Evolutionary conservation across 92 coral and sea anemone genomes (phyloP).

Genomic region (Heteractis magnifica): DNA sequence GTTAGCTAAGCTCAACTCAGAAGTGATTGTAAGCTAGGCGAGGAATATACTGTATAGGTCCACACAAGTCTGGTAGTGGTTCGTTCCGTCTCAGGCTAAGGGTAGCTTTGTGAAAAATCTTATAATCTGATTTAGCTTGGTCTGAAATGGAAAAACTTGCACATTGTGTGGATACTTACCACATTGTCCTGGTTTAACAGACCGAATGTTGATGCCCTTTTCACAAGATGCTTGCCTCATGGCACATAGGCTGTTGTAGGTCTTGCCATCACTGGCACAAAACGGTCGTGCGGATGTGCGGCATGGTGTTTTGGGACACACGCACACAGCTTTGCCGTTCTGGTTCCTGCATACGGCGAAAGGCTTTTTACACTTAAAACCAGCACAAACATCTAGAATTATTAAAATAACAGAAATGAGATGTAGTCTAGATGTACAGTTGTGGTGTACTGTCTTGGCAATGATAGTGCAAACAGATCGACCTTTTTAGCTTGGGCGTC

Average conservation of each 20-base stretch:
- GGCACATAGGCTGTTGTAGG: conserved; percentile 7
- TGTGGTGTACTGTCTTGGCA: background rate
- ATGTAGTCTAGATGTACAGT: background rate
- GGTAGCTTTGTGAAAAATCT: background rate
- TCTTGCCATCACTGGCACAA: conserved; percentile 24
- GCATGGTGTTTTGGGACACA: conserved; percentile 11
- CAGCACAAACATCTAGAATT: conserved; percentile 21
- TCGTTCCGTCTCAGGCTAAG: background rate
- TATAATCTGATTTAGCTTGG: too few relatives aligned
- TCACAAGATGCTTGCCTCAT: conserved; percentile 30
- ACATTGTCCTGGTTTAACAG: conserved; percentile 10
- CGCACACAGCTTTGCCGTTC: conserved; percentile 29
- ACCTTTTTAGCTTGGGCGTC: too few relatives aligned
- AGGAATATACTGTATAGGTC: too few relatives aligned
- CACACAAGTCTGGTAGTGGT: too few relatives aligned
- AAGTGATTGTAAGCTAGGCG: too few relatives aligned
- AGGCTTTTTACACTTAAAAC: background rate
- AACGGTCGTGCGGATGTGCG: background rate
- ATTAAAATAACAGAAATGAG: background rate
- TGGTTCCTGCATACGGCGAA: conserved; percentile 15
- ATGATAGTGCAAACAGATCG: background rate
- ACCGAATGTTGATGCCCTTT: background rate
- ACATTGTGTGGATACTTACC: conserved; percentile 7
- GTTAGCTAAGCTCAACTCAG: too few relatives aligned
- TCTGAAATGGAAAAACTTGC: background rate